Percentiles rank a stretch among this genome's conserved stretches.
Evolutionary conservation across 1,140 invertebrate genomes (phyloP).

Genomic region (Planococcus citri): DNA sequence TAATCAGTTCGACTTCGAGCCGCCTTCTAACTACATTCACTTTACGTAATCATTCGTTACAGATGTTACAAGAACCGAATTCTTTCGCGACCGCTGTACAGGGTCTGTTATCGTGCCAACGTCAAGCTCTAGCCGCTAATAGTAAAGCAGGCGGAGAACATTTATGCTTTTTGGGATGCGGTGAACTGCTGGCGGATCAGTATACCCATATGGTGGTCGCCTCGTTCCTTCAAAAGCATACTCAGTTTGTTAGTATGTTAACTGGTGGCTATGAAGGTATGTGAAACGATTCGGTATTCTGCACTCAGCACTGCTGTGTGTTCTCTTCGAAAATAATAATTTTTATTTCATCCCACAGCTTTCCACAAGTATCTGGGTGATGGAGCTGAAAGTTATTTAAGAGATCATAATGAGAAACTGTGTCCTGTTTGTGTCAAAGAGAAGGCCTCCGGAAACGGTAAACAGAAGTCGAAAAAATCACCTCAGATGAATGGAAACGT

Average conservation of each 20-base stretch:
- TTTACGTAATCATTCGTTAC: too few species aligned
- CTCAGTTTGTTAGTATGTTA: constrained; percentile 81
- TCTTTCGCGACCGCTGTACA: constrained; percentile 91
- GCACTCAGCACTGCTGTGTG: too few species aligned
- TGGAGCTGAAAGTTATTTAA: constrained; percentile 34
- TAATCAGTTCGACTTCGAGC: background rate
- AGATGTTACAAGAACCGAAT: constrained; percentile 87
- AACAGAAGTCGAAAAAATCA: constrained; percentile 8
- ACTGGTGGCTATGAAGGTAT: constrained; percentile 76
- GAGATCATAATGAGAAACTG: constrained; percentile 62
- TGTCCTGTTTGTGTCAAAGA: constrained; percentile 60
- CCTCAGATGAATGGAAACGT: constrained; percentile 18
- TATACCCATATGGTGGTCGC: constrained; percentile 98
- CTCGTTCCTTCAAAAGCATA: constrained; percentile 89
- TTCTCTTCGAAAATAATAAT: background rate
- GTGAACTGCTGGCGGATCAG: constrained; percentile 86
- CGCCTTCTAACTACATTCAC: background rate
- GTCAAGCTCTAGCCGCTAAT: constrained; percentile 74
- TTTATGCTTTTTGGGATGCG: constrained; percentile 92
- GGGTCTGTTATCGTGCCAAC: constrained; percentile 77
- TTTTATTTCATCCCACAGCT: background rate
- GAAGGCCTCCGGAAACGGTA: background rate
- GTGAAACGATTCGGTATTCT: background rate
- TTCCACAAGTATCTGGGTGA: constrained; percentile 4
- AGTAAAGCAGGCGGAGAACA: constrained; percentile 89